Evolutionary conservation across 2,113 vertebrate species (phyloP).

Genomic region (Edolisoma coerulescens): DNA sequence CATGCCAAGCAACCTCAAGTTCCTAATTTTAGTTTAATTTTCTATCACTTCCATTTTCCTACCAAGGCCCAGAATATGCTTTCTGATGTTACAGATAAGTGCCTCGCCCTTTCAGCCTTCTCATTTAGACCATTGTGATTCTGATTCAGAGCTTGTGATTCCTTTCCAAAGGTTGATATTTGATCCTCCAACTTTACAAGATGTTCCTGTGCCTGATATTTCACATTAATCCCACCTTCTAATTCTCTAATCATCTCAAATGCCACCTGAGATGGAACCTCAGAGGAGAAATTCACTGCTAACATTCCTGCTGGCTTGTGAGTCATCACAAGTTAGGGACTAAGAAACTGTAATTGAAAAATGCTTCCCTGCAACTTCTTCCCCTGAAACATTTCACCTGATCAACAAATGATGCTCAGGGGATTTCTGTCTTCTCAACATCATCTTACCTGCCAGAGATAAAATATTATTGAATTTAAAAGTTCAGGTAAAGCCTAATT

Average conservation of each 20-base stretch:
- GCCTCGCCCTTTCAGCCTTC: not conserved
- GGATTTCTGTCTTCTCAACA: not conserved
- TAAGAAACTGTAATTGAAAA: conserved; percentile 14
- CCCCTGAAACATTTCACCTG: not conserved
- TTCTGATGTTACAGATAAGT: not conserved
- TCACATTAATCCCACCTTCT: conserved; percentile 18
- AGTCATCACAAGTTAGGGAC: not conserved
- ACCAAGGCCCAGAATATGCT: not conserved
- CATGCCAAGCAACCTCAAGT: not conserved
- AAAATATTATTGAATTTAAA: not conserved
- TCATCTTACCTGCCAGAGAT: not conserved
- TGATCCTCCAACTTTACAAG: not conserved
- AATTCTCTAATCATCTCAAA: conserved; percentile 47
- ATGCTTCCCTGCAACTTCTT: not conserved
- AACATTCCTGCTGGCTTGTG: not conserved
- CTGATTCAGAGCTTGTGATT: not conserved
- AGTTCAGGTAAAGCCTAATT: not conserved
- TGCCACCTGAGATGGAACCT: conserved; percentile 3
- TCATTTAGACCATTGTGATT: not conserved
- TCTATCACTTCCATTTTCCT: not conserved
- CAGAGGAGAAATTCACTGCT: conserved; percentile 12
- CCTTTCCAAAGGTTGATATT: not conserved
- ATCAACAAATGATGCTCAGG: conserved; percentile 3
- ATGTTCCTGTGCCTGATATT: conserved; percentile 7
- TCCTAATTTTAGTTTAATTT: not conserved